Conservation (phyloP, 2,797 vertebrate genomes). For the Eulemur albifrons region DNA sequence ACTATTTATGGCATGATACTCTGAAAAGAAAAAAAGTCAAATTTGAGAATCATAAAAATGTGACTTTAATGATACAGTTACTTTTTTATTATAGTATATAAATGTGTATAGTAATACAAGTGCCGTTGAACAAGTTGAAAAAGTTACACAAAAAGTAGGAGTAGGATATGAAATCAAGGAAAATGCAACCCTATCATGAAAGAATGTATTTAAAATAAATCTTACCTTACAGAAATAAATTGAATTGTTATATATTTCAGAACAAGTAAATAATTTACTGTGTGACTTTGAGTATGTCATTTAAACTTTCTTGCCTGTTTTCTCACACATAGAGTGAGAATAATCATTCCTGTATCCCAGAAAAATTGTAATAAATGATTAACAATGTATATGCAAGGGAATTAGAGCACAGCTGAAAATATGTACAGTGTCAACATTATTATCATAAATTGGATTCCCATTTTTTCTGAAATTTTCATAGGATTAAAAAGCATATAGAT, state of each 20-base stretch:
- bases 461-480: not conserved
- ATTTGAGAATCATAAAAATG: not conserved
- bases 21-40: not conserved
- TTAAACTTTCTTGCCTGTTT: not conserved
- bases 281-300: not conserved
- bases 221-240: not conserved
- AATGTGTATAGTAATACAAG: not conserved
- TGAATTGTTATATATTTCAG: not conserved
- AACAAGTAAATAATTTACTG: not conserved
- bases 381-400: not conserved
- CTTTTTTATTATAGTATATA: not conserved
- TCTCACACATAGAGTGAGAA: not conserved
- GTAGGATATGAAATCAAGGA: not conserved
- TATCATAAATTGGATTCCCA: not conserved
- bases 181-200: not conserved
- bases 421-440: not conserved
- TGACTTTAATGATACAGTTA: not conserved
- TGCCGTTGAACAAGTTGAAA: not conserved
- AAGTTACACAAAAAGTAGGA: not conserved
- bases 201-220: not conserved
- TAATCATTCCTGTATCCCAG: not conserved
- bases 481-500: not conserved
- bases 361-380: not conserved
- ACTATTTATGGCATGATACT: not conserved
- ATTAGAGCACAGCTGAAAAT: not conserved